Base-by-base conservation (phyloP, 2,113 vertebrate species). In the Platichthys flesus region DNA sequence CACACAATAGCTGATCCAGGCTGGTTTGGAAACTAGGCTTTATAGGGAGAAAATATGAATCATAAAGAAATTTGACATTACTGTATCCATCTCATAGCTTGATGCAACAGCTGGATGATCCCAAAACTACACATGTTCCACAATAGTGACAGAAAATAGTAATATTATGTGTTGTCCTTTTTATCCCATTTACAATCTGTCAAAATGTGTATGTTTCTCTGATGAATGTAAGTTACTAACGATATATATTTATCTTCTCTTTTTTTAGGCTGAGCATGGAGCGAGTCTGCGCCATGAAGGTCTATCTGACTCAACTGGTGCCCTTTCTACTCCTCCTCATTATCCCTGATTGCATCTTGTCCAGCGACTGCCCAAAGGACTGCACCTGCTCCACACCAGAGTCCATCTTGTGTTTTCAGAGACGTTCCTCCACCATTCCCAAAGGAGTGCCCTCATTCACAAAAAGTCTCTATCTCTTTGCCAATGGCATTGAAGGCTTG, bases 401-500 rank as follows among this genome's bases (percentile, higher is more conserved):
- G 9, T 85, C 88, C 62, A 93, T 94, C 71, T 78, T 95, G 5
- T 95, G 94, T 75, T 90, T 54, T 79, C 88, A 78, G 65, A 93
- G 94, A 78, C 90, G 84, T 9, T 91, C 92, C 0, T 40, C 88
- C 20, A 88, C 89, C 0, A 92, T 99, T 85, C 98, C 98, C 18
- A 89, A 0, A 1, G 92, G 92, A 9, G 82, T 98, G 74, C 92
- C 95, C 0, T 77, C 88, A 0, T 85, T 83, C 84, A 98, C 95
- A 0, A 85, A 90, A 4, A 93, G 86, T 28, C 94, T 99, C 16
- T 99, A 96, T 0, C 72, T 98, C 64, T 99, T 99, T 57, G 90
- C 95, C 82, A 99, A 99, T 0, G 95, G 95, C 76, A 98, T 99
- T 83, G 94, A 95, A 0, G 84, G 82, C 0, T 88, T 99, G 10